Percentiles rank a stretch among this genome's conserved stretches.
Conservation (phyloP, 2,797 vertebrate species). For the Sibirionetta formosa region DNA sequence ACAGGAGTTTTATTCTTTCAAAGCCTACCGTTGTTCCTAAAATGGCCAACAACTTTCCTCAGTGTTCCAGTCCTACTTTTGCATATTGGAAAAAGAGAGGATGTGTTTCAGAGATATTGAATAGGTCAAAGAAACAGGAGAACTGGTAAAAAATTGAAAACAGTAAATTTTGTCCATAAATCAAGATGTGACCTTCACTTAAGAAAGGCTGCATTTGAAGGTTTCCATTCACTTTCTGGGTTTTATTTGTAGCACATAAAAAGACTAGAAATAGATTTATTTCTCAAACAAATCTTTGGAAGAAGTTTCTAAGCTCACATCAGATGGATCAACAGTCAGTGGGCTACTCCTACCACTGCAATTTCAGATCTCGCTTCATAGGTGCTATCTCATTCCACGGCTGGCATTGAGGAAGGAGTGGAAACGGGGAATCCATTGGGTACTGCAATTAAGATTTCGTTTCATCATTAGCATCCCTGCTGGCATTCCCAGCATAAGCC, state of each 20-base stretch:
- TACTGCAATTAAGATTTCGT: neutral
- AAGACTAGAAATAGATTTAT: neutral
- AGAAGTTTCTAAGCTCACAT: neutral
- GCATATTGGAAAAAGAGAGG: neutral
- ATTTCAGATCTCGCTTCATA: neutral
- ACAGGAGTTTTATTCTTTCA: neutral
- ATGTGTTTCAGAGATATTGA: neutral
- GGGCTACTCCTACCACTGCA: neutral
- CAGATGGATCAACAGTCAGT: neutral
- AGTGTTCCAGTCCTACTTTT: neutral
- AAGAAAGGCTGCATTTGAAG: neutral
- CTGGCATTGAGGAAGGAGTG: neutral
- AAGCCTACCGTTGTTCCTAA: neutral
- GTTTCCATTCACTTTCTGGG: neutral
- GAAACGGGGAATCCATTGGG: neutral
- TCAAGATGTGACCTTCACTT: neutral
- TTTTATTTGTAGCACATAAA: neutral
- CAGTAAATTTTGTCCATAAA: neutral
- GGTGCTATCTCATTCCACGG: neutral
- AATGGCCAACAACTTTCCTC: neutral
- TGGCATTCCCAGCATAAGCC: conserved; percentile 17
- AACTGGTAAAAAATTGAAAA: neutral
- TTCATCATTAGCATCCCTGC: conserved; percentile 21
- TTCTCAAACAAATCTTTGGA: neutral
- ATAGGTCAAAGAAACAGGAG: conserved; percentile 3